These are phyloP conservation scores for Deroplatys truncata DNA, from an alignment of 2,888 invertebrate species.

Conservation along the genomic window DNA sequence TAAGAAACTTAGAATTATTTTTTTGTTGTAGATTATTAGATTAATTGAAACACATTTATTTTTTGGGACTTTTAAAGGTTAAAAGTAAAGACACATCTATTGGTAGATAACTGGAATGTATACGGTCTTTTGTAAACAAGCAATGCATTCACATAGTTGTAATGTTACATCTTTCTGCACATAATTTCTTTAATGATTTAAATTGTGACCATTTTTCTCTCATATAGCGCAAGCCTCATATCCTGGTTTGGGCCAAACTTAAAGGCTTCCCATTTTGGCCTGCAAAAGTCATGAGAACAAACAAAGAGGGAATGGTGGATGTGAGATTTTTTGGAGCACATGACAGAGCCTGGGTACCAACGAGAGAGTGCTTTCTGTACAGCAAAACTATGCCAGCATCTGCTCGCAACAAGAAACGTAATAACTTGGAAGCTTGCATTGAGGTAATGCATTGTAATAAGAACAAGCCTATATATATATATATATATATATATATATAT, in stretches of 20 bases:
- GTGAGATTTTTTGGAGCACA: conserved; percentile 94
- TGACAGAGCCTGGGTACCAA: conserved; percentile 87
- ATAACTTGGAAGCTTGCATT: conserved; percentile 58
- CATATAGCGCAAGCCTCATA: conserved; percentile 58
- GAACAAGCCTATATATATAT: no score
- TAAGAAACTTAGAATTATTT: no score
- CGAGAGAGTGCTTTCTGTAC: conserved; percentile 51
- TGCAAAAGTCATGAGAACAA: conserved; percentile 80
- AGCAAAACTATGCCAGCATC: conserved; percentile 47
- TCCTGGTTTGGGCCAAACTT: conserved; percentile 92
- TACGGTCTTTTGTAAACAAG: no score
- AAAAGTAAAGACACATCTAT: no score
- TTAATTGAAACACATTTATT: no score
- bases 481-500: no score
- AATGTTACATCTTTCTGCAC: no score
- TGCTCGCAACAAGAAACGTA: conserved; percentile 52
- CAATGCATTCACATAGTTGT: no score
- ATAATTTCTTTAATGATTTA: no score
- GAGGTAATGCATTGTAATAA: conserved; percentile 42
- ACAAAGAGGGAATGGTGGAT: conserved; percentile 67
- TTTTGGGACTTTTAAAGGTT: no score
- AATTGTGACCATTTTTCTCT: not conserved
- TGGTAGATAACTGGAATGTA: no score
- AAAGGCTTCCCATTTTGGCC: conserved; percentile 98
- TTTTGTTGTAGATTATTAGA: no score